Evolutionary conservation across 2,113 vertebrate genomes (phyloP).

Genomic region (Cyanocitta stelleri): DNA sequence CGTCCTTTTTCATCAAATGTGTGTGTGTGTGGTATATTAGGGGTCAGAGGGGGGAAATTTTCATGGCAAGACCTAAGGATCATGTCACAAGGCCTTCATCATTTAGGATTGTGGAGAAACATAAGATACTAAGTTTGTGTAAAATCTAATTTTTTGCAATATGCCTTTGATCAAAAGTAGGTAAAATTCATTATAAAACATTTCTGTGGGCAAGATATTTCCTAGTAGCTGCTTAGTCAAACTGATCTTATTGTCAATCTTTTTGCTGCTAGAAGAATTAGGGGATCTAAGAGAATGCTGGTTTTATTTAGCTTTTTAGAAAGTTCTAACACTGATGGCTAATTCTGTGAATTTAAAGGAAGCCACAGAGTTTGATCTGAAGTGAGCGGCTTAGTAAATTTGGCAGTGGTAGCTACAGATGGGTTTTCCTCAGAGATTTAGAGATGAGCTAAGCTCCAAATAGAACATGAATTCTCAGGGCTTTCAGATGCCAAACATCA

Average conservation of each 20-base stretch:
- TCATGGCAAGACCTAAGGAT: not conserved
- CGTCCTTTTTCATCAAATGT: not conserved
- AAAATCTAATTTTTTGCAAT: not conserved
- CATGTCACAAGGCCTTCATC: accelerated
- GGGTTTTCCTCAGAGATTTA: not conserved
- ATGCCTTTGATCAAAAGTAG: not conserved
- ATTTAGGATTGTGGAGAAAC: not conserved
- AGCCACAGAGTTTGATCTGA: not conserved
- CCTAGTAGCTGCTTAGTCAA: not conserved
- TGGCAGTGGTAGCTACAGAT: not conserved
- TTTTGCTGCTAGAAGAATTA: not conserved
- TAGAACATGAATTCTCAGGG: not conserved
- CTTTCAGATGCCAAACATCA: not conserved
- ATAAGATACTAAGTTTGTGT: not conserved
- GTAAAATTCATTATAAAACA: not conserved
- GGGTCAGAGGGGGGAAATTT: accelerated
- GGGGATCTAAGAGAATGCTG: not conserved
- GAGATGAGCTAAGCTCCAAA: not conserved
- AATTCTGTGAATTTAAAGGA: not conserved
- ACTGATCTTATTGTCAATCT: not conserved
- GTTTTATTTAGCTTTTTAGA: not conserved
- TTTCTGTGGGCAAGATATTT: not conserved
- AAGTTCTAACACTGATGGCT: not conserved
- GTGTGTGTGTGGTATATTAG: not conserved
- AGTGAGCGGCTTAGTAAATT: not conserved